These are phyloP conservation scores for Ictalurus punctatus DNA, from an alignment of 2,113 vertebrate species.

Conservation along the genomic window DNA sequence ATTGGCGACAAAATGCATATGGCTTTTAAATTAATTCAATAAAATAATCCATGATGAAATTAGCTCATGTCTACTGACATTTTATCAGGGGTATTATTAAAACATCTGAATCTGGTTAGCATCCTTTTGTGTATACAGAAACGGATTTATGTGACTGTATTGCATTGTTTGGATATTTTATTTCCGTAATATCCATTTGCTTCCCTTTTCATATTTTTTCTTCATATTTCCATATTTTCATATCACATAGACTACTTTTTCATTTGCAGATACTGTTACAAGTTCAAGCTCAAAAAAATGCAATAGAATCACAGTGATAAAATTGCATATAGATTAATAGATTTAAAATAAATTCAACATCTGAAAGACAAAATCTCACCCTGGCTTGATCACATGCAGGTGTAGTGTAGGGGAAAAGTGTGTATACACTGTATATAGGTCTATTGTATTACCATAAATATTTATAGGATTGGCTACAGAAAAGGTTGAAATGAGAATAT, in stretches of 20 bases:
- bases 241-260: neutral
- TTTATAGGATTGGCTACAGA: neutral
- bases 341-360: neutral
- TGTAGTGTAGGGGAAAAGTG: neutral
- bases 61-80: conserved; percentile 76
- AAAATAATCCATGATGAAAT: conserved; percentile 76
- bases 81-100: conserved; percentile 73
- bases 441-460: conserved; percentile 5
- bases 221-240: neutral
- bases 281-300: neutral
- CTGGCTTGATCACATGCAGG: neutral
- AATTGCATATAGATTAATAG: neutral
- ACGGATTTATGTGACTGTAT: conserved; percentile 60
- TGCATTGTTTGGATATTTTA: conserved; percentile 54
- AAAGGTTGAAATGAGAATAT: neutral
- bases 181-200: conserved; percentile 10
- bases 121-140: conserved; percentile 60
- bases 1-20: conserved; percentile 70
- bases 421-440: neutral
- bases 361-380: neutral
- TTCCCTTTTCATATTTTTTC: conserved; percentile 3
- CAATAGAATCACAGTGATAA: neutral
- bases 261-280: neutral
- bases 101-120: conserved; percentile 67
- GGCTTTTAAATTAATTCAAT: conserved; percentile 77